phyloP scores from a whole-genome alignment of 1,140 invertebrate genomes.

The Acyrthosiphon pisum region DNA sequence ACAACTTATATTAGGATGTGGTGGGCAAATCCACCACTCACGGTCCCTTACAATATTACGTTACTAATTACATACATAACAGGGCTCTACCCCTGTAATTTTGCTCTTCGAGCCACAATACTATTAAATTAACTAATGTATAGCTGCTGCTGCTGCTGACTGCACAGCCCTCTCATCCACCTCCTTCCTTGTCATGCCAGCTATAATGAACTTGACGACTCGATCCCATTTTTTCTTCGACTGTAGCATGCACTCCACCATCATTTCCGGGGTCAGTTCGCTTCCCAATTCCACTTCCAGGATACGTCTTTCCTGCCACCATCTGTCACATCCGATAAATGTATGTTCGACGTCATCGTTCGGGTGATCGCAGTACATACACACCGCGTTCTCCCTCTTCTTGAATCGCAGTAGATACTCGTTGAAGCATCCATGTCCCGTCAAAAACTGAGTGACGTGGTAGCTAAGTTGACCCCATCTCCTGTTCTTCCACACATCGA shows the following conservation, averaged over 20 bases:
- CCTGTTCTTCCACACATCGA: neutral
- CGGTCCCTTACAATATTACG: neutral
- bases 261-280: neutral
- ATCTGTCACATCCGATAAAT: neutral
- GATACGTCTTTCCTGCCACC: neutral
- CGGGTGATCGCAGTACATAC: neutral
- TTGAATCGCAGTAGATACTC: neutral
- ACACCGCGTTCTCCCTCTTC: neutral
- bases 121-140: neutral
- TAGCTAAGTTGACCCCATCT: neutral
- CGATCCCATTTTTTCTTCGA: neutral
- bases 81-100: neutral
- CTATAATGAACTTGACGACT: neutral
- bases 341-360: neutral
- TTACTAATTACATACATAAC: neutral
- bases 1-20: neutral
- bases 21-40: conserved; percentile 3
- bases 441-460: neutral
- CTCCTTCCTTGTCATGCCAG: neutral
- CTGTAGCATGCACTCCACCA: neutral
- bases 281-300: neutral
- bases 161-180: neutral
- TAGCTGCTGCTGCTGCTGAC: neutral
- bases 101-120: neutral
- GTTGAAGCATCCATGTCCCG: neutral